Evolutionary conservation across 2,888 invertebrate species (phyloP), one percentile per base, ranked within the genome.

Genomic region (Rhabditoides inermis): DNA sequence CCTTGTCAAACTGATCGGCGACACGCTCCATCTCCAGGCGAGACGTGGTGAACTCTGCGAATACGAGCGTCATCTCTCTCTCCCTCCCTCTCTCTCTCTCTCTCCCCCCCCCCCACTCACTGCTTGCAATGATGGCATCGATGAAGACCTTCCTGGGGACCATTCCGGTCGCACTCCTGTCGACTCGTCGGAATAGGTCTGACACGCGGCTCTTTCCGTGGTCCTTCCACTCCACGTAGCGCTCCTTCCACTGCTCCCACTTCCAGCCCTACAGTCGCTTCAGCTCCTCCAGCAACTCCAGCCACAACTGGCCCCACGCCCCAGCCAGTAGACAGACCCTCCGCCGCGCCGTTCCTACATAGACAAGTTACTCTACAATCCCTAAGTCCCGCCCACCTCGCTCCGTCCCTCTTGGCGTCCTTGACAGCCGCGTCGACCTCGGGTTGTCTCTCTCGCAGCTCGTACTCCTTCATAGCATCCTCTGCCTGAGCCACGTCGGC

Each of bases 11-110:
- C 76, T 92, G 84, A 79, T 98, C 92, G 0, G 95, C 94, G 26
- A 98, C 98, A 48, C 90, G 90, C 72, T 90, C 90, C 94, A 99
- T 94, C 82, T 98, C 98, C 78, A 95, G 81, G 5, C 89, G 86
- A 39, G 90, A 90, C 2, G 95, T 95, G 75, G 92, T 91, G 82
- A 98, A 99, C 84, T 92, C 81, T 82, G 65, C 35, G 71, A 61
- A 47, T 10, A 41, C n/a, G n/a, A n/a, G n/a, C n/a, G n/a, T n/a
- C n/a, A n/a, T n/a, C n/a, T n/a, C n/a, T n/a, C n/a, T n/a, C n/a
- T n/a, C n/a, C n/a, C n/a, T n/a, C n/a, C n/a, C n/a, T n/a, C n/a
- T n/a, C n/a, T n/a, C n/a, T n/a, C n/a, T n/a, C n/a, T n/a, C n/a
- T n/a, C n/a, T n/a, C n/a, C n/a, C n/a, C n/a, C n/a, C n/a, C n/a